phyloP scores from a whole-genome alignment of 2,797 vertebrate species.

The Enteromius mattozi region DNA sequence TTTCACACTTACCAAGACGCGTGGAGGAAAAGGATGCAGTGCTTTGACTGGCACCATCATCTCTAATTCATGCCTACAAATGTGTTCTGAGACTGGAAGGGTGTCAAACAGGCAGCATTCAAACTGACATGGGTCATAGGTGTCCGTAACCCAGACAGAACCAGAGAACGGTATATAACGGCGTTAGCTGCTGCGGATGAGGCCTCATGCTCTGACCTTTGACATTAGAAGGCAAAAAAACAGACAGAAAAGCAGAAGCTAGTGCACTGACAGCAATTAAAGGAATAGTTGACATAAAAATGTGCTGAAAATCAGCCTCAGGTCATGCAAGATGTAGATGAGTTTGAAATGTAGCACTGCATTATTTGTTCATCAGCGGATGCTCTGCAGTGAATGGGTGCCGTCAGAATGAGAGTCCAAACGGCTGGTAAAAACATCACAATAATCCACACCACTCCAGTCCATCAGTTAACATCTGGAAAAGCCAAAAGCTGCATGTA shows the following conservation, averaged over 20 bases:
- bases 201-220: not conserved
- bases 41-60: slow-evolving; percentile 31
- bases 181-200: not conserved
- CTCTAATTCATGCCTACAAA: slow-evolving; percentile 67
- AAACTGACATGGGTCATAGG: slow-evolving; percentile 30
- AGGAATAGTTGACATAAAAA: not conserved
- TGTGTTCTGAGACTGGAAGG: slow-evolving; percentile 36
- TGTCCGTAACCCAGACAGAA: slow-evolving; percentile 3
- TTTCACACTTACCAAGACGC: slow-evolving; percentile 63
- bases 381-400: not conserved
- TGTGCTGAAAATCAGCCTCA: not conserved
- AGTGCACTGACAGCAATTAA: not conserved
- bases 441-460: not conserved
- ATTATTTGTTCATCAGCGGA: not conserved
- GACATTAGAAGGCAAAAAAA: not conserved
- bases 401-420: not conserved
- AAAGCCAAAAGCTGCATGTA: not conserved
- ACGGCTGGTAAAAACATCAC: not conserved
- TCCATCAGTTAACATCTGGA: not conserved
- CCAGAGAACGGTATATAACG: not conserved
- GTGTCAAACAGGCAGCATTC: slow-evolving; percentile 18
- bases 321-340: not conserved
- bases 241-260: not conserved
- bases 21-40: not conserved
- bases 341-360: not conserved